Conservation (phyloP, 1,140 invertebrate species). For the Drosophila bocqueti region DNA sequence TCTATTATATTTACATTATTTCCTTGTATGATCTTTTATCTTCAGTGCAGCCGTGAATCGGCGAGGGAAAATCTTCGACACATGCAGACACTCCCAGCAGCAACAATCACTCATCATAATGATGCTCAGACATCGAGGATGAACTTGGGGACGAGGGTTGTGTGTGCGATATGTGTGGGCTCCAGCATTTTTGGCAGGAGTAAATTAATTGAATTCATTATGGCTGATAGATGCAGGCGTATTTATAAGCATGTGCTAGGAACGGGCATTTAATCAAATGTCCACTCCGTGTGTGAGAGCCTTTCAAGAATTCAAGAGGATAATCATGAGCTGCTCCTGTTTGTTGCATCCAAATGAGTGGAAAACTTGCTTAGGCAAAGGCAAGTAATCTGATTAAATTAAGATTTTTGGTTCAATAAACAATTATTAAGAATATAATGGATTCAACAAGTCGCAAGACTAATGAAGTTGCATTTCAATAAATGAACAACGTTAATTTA, state of each 20-base stretch:
- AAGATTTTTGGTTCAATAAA: neutral
- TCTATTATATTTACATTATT: neutral
- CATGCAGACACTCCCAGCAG: constrained; percentile 48
- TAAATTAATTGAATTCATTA: constrained; percentile 83
- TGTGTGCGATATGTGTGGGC: constrained; percentile 12
- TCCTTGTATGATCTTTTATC: neutral
- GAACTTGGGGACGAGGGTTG: constrained; percentile 12
- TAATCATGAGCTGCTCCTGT: constrained; percentile 21
- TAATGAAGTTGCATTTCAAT: neutral
- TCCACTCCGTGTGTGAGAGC: constrained; percentile 1
- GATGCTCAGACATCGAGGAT: constrained; percentile 64
- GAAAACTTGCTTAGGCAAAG: constrained; percentile 6
- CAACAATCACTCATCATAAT: constrained; percentile 81
- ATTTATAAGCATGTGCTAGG: constrained; percentile 56
- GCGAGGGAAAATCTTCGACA: constrained; percentile 43
- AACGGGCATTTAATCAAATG: constrained; percentile 69
- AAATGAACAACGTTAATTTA: too few relatives aligned
- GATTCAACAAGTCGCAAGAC: neutral
- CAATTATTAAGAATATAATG: constrained; percentile 2
- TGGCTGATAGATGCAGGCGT: constrained; percentile 61
- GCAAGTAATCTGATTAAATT: constrained; percentile 15
- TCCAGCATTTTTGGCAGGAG: constrained; percentile 53
- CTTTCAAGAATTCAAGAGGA: constrained; percentile 13
- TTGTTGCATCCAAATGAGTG: constrained; percentile 6
- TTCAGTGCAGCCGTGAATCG: neutral